A percentile compares a stretch with the other conserved stretches of the same genome.
phyloP scores from a whole-genome alignment of 2,888 invertebrate species.

The Coleophora deauratella region DNA sequence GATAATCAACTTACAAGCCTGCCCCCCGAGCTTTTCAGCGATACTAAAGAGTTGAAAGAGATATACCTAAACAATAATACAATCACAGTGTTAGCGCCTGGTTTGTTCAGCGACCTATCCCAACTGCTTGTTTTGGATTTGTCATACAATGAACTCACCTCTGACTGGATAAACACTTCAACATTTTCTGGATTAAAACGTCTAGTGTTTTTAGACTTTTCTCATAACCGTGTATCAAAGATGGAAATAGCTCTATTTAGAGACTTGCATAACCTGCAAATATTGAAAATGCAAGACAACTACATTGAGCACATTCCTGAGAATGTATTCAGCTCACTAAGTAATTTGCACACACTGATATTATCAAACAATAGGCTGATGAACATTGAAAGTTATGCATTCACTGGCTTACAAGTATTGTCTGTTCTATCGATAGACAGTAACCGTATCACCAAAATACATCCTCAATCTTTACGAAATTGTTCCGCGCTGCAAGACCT shows the following conservation, averaged over 20 bases:
- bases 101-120: slow-evolving; percentile 82
- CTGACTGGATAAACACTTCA: slow-evolving; percentile 87
- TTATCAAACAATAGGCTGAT: slow-evolving; percentile 87
- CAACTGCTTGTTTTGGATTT: slow-evolving; percentile 85
- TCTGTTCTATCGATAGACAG: slow-evolving; percentile 86
- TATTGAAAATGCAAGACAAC: slow-evolving; percentile 86
- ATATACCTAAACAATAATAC: slow-evolving; percentile 88
- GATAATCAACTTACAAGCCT: slow-evolving; percentile 87
- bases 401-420: slow-evolving; percentile 83
- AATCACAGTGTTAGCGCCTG: slow-evolving; percentile 85
- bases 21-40: slow-evolving; percentile 87
- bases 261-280: slow-evolving; percentile 85
- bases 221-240: slow-evolving; percentile 83
- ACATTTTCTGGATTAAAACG: slow-evolving; percentile 85
- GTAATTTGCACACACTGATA: slow-evolving; percentile 86
- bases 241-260: slow-evolving; percentile 84
- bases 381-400: slow-evolving; percentile 82
- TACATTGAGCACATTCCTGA: slow-evolving; percentile 83
- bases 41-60: slow-evolving; percentile 84
- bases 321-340: slow-evolving; percentile 83
- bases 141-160: slow-evolving; percentile 85
- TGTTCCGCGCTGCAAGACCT: slow-evolving; percentile 86
- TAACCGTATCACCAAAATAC: slow-evolving; percentile 83
- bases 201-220: slow-evolving; percentile 84
- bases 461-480: slow-evolving; percentile 83